Conservation (phyloP, 1,140 invertebrate genomes). For the Plodia interpunctella region DNA sequence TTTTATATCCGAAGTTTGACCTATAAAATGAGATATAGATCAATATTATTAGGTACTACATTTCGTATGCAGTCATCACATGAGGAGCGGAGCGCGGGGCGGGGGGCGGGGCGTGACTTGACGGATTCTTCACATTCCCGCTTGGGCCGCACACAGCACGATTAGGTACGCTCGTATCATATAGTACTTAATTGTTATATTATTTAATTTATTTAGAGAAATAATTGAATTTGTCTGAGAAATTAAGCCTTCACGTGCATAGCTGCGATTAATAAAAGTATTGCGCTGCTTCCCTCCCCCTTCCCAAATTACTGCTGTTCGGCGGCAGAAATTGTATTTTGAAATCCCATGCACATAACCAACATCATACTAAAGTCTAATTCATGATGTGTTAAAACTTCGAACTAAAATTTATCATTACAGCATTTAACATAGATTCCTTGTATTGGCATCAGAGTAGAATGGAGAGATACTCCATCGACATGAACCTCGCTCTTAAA, state of each 20-base stretch:
- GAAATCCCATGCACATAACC: too few species aligned
- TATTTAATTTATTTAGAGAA: not conserved
- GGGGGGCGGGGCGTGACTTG: constrained; percentile 14
- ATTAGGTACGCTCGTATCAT: not conserved
- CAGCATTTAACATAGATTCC: too few species aligned
- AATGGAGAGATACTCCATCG: too few species aligned
- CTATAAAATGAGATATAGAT: not conserved
- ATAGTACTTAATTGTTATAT: not conserved
- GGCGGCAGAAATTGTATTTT: too few species aligned
- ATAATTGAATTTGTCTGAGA: not conserved
- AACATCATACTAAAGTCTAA: too few species aligned
- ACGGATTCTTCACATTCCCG: constrained; percentile 15
- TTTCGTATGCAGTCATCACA: not conserved
- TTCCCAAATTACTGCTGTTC: too few species aligned
- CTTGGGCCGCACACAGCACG: not conserved
- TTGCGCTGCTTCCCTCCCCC: not conserved
- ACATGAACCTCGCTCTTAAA: too few species aligned
- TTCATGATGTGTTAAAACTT: too few species aligned
- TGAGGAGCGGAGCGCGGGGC: not conserved
- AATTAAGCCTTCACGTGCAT: not conserved
- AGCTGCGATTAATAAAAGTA: too few species aligned
- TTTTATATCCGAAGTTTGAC: too few species aligned
- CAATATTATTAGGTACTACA: not conserved
- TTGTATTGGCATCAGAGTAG: too few species aligned
- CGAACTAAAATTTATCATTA: too few species aligned